Percentiles rank a stretch among this genome's conserved stretches.
phyloP scores from a whole-genome alignment of 2,797 vertebrate species.

The Basileuterus tristriatus region DNA sequence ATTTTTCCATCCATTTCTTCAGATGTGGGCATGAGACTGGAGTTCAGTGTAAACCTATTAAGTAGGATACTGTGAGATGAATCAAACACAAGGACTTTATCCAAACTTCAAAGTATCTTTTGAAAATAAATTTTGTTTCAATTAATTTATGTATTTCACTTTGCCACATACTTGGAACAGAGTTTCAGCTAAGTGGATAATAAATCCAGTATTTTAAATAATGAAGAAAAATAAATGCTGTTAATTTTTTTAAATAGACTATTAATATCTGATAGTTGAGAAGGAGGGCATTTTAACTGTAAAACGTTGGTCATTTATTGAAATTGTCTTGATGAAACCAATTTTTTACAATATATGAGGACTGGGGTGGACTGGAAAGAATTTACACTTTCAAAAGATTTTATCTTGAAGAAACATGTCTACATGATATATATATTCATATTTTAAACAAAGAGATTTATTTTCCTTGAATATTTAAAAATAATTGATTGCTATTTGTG shows the following conservation, averaged over 20 bases:
- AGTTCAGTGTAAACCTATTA: not conserved
- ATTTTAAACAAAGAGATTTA: not conserved
- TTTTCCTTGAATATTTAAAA: conserved; percentile 9
- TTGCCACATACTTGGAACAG: not conserved
- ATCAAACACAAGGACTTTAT: not conserved
- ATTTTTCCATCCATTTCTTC: not conserved
- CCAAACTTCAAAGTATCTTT: not conserved
- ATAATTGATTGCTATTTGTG: not conserved
- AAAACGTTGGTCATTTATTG: not conserved
- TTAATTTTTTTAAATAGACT: not conserved
- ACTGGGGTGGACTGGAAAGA: not conserved
- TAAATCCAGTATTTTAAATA: not conserved
- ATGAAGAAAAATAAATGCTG: not conserved
- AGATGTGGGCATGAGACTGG: not conserved
- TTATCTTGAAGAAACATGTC: not conserved
- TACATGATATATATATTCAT: not conserved
- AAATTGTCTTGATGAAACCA: not conserved
- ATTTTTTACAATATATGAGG: not conserved
- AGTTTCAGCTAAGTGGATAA: not conserved
- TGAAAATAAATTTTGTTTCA: not conserved
- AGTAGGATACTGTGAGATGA: not conserved
- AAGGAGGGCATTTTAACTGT: not conserved
- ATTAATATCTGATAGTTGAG: not conserved
- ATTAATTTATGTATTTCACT: not conserved
- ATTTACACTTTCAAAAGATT: not conserved